A percentile compares a stretch with the other conserved stretches of the same genome.
phyloP scores from a whole-genome alignment of 1,140 invertebrate genomes.

The Drosophila erecta region DNA sequence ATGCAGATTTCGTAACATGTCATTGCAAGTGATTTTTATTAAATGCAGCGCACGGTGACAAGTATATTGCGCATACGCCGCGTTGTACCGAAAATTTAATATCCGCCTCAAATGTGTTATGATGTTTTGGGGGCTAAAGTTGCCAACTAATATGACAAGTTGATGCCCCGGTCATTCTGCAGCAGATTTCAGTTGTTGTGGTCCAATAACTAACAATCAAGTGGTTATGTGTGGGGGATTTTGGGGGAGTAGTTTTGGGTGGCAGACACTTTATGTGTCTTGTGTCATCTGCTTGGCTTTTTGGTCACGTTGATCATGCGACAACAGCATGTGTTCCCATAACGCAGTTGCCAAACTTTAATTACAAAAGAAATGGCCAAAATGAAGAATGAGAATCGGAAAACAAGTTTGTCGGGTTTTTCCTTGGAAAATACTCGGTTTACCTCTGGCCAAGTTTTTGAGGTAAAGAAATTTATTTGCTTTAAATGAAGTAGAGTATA shows the following conservation, averaged over 20 bases:
- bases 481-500: slow-evolving; percentile 23
- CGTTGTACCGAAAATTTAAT: slow-evolving; percentile 67
- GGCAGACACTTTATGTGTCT: slow-evolving; percentile 66
- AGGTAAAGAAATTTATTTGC: slow-evolving; percentile 18
- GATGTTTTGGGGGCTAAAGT: slow-evolving; percentile 27
- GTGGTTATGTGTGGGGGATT: slow-evolving; percentile 17
- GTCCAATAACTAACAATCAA: slow-evolving; percentile 71
- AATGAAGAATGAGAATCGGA: slow-evolving; percentile 11
- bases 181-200: slow-evolving; percentile 37
- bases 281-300: slow-evolving; percentile 58
- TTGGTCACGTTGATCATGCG: slow-evolving; percentile 73
- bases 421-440: slow-evolving; percentile 5
- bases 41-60: slow-evolving; percentile 73
- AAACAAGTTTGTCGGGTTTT: slow-evolving; percentile 27
- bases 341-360: slow-evolving; percentile 62
- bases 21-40: slow-evolving; percentile 80
- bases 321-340: slow-evolving; percentile 64
- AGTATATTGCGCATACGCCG: slow-evolving; percentile 77
- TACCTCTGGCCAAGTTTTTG: slow-evolving; percentile 29
- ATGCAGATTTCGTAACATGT: slow-evolving; percentile 74
- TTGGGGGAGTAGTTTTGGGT: slow-evolving; percentile 10
- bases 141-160: slow-evolving; percentile 78
- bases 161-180: slow-evolving; percentile 54
- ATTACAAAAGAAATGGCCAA: slow-evolving; percentile 57
- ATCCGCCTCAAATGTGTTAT: slow-evolving; percentile 44